Conservation (phyloP, 2,113 vertebrate genomes). For the Mesitornis unicolor region DNA sequence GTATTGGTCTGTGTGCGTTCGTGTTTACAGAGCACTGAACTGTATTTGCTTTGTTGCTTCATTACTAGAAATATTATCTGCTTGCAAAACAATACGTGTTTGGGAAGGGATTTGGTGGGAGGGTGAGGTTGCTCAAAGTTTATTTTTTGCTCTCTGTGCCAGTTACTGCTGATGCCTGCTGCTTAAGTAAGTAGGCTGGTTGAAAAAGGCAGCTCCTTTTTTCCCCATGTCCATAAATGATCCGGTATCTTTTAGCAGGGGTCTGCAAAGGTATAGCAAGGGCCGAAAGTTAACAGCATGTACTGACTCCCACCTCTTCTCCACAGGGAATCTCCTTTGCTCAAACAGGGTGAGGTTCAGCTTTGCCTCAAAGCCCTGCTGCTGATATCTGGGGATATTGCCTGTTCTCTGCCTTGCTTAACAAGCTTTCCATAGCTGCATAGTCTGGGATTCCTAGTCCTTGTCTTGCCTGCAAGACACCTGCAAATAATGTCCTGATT, state of each 20-base stretch:
- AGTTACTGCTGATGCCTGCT: background rate
- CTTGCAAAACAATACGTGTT: conserved; percentile 3
- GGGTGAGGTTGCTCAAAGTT: background rate
- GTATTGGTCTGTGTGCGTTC: background rate
- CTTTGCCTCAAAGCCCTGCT: background rate
- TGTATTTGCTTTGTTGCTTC: conserved; percentile 19
- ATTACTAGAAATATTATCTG: conserved; percentile 23
- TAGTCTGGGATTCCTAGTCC: background rate
- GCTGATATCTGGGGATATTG: background rate
- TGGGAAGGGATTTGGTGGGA: conserved; percentile 7
- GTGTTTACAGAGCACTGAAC: background rate
- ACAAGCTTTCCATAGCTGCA: background rate
- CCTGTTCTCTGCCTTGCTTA: background rate
- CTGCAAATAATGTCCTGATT: background rate
- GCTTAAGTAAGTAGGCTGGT: background rate
- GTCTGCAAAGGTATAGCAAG: background rate
- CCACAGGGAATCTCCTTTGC: background rate
- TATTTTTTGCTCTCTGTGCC: background rate
- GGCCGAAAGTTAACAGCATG: background rate
- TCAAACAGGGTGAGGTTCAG: background rate
- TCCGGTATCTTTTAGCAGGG: background rate
- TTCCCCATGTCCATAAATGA: background rate
- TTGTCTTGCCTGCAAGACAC: background rate
- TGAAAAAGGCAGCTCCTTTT: background rate
- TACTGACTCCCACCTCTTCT: background rate